Percentiles rank a stretch among this genome's conserved stretches.
phyloP scores from a whole-genome alignment of 2,888 invertebrate genomes.

The Andrena bicolor region DNA sequence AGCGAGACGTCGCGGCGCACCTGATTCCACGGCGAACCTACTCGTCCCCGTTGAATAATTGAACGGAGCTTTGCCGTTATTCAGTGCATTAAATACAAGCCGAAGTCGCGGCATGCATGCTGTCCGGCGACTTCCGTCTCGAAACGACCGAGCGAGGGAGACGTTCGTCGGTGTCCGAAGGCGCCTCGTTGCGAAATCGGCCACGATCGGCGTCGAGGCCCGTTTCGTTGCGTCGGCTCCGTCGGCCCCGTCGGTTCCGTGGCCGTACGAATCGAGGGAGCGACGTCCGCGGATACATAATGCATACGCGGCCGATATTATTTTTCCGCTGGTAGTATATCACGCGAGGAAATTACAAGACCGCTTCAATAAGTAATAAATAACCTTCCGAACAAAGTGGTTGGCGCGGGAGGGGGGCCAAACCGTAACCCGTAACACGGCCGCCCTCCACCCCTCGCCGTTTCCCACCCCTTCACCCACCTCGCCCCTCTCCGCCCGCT shows the following conservation, averaged over 20 bases:
- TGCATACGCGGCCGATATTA: slow-evolving; percentile 77
- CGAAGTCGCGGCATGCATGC: slow-evolving; percentile 53
- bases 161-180: slow-evolving; percentile 37
- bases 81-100: slow-evolving; percentile 65
- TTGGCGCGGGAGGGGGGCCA: slow-evolving; percentile 43
- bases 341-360: slow-evolving; percentile 79
- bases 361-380: slow-evolving; percentile 81
- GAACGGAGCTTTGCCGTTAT: slow-evolving; percentile 61
- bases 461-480: neutral
- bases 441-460: slow-evolving; percentile 18
- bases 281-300: slow-evolving; percentile 70
- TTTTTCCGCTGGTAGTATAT: slow-evolving; percentile 77
- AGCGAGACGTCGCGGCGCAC: neutral
- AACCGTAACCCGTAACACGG: slow-evolving; percentile 50
- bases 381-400: slow-evolving; percentile 74
- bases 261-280: slow-evolving; percentile 18
- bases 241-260: slow-evolving; percentile 24
- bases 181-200: slow-evolving; percentile 39
- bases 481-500: slow-evolving; percentile 14
- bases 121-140: slow-evolving; percentile 50
- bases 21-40: slow-evolving; percentile 11
- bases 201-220: slow-evolving; percentile 24
- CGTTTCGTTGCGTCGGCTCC: neutral
- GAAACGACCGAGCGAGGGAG: slow-evolving; percentile 31
- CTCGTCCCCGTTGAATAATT: slow-evolving; percentile 65